These are phyloP conservation scores for Bombus vancouverensis DNA, from an alignment of 1,140 invertebrate genomes.

Conservation along the genomic window DNA sequence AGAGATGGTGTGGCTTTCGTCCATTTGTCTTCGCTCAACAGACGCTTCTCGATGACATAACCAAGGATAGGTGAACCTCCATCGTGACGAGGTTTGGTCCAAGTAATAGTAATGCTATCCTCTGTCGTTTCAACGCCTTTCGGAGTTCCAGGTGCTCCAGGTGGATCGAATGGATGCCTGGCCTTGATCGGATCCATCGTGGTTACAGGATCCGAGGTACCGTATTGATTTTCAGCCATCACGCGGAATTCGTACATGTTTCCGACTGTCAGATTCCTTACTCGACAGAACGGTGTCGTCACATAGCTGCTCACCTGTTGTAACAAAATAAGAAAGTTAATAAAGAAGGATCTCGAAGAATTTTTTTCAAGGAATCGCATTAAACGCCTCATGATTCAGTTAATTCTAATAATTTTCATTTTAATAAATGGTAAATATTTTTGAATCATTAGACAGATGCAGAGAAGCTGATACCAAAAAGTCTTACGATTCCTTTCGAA, in stretches of 20 bases:
- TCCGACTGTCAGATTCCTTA: constrained; percentile 95
- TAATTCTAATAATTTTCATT: background rate
- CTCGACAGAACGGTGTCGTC: constrained; percentile 92
- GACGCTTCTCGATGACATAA: constrained; percentile 96
- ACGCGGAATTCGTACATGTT: constrained; percentile 98
- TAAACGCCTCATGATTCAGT: background rate
- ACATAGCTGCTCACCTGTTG: constrained; percentile 93
- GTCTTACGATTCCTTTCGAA: background rate
- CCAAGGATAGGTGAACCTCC: constrained; percentile 95
- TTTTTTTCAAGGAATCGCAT: too few species aligned
- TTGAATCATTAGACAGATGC: background rate
- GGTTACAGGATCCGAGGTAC: constrained; percentile 94
- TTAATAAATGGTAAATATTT: background rate
- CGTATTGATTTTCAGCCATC: constrained; percentile 98
- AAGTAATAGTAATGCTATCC: constrained; percentile 96
- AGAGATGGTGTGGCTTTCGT: constrained; percentile 93
- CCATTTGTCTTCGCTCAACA: constrained; percentile 95
- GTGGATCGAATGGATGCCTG: constrained; percentile 97
- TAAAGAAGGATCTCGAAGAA: too few species aligned
- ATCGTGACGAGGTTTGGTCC: constrained; percentile 96
- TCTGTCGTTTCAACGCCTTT: constrained; percentile 93
- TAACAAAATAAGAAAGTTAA: background rate
- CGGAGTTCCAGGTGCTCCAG: constrained; percentile 94
- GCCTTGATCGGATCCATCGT: constrained; percentile 95
- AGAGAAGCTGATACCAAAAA: too few species aligned